These are phyloP conservation scores for Bombus huntii DNA, from an alignment of 1,140 invertebrate species.

Conservation along the genomic window DNA sequence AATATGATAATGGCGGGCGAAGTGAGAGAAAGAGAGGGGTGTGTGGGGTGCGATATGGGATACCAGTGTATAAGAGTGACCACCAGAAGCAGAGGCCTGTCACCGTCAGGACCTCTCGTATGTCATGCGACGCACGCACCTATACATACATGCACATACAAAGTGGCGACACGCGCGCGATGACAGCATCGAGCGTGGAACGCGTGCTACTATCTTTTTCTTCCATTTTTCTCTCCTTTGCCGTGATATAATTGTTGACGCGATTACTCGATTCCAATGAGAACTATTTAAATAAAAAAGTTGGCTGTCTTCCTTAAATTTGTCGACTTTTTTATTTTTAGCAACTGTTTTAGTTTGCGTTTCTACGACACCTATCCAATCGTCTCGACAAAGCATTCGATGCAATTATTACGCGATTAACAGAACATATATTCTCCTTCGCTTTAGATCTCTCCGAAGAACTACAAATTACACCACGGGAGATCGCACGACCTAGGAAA, in stretches of 20 bases:
- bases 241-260: too few species aligned
- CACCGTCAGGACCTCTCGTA: slow-evolving; percentile 80
- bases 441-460: background rate
- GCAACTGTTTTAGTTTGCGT: too few species aligned
- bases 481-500: background rate
- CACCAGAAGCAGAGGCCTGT: slow-evolving; percentile 78
- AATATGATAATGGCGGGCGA: slow-evolving; percentile 81
- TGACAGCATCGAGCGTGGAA: slow-evolving; percentile 64
- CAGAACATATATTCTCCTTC: background rate
- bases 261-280: fast-evolving
- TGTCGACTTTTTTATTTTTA: background rate
- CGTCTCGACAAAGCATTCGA: background rate
- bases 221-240: background rate
- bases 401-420: background rate
- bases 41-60: slow-evolving; percentile 72
- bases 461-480: fast-evolving
- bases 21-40: slow-evolving; percentile 64
- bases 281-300: background rate
- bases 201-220: slow-evolving; percentile 24
- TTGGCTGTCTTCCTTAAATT: background rate
- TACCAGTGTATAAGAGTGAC: slow-evolving; percentile 80
- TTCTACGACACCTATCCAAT: too few species aligned
- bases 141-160: slow-evolving; percentile 18
- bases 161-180: slow-evolving; percentile 53
- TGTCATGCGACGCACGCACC: slow-evolving; percentile 70